These are phyloP conservation scores for Porites evermanni DNA, from an alignment of 92 coral and sea anemone genomes.

Conservation along the genomic window DNA sequence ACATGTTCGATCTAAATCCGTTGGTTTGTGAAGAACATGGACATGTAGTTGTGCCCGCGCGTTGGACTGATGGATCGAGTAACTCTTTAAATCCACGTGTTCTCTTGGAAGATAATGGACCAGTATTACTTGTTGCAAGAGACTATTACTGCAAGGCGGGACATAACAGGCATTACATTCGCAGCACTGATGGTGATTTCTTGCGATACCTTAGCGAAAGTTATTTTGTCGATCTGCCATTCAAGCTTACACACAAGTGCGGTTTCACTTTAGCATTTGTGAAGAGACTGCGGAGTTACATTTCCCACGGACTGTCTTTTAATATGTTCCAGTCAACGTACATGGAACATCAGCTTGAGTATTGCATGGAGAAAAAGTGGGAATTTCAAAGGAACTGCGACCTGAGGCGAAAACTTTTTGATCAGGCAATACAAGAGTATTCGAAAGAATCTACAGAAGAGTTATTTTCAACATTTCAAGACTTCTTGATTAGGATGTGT, in stretches of 20 bases:
- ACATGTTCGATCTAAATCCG: conserved; percentile 21
- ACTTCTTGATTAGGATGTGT: conserved; percentile 33
- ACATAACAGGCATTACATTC: conserved; percentile 41
- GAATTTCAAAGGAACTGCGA: conserved; percentile 27
- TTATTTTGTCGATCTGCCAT: conserved; percentile 37
- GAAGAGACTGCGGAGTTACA: conserved; percentile 22
- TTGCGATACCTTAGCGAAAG: conserved; percentile 18
- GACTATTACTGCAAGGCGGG: conserved; percentile 47
- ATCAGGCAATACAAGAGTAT: background rate
- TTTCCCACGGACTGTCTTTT: conserved; percentile 47
- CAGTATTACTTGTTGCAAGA: conserved; percentile 31
- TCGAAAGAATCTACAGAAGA: conserved; percentile 4
- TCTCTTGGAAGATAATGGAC: conserved; percentile 44
- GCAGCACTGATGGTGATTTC: conserved; percentile 57
- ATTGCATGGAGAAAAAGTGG: conserved; percentile 18
- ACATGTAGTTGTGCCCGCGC: conserved; percentile 21
- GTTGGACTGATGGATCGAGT: conserved; percentile 57
- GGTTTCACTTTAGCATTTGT: conserved; percentile 37
- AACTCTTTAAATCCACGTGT: conserved; percentile 54
- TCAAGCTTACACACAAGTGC: conserved; percentile 53
- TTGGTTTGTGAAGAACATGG: conserved; percentile 34
- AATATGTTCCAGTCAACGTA: conserved; percentile 41
- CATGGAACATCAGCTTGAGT: conserved; percentile 42
- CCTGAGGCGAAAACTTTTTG: conserved; percentile 2
- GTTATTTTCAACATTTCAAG: background rate